Evolutionary conservation across 2,797 vertebrate species (phyloP).

Genomic region (Sebastes trivittatus): DNA sequence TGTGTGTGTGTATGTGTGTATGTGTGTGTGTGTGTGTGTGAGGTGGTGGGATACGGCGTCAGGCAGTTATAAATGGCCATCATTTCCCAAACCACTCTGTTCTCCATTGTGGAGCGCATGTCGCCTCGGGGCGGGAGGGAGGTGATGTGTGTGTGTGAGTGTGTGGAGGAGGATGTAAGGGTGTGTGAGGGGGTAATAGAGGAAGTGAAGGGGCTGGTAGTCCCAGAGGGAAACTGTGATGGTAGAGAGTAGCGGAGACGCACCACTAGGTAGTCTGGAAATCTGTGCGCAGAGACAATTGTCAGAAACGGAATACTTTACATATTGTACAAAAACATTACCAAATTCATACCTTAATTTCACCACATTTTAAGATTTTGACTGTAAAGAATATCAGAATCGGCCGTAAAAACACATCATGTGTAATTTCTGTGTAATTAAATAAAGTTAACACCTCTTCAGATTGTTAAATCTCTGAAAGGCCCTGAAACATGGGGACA

Average conservation of each 20-base stretch:
- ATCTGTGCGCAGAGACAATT: constrained; percentile 19
- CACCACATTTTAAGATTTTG: not conserved
- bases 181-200: constrained; percentile 72
- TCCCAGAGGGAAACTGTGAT: constrained; percentile 65
- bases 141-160: constrained; percentile 69
- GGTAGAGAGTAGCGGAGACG: constrained; percentile 41
- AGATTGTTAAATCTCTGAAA: not conserved
- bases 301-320: not conserved
- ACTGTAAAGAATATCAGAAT: not conserved
- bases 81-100: constrained; percentile 86
- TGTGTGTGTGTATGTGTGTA: not conserved
- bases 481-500: not conserved
- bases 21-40: not conserved
- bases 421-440: not conserved
- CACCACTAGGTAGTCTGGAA: constrained; percentile 24
- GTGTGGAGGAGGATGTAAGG: constrained; percentile 69
- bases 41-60: constrained; percentile 60
- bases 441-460: not conserved
- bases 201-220: constrained; percentile 67
- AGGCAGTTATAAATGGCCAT: constrained; percentile 89
- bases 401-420: not conserved
- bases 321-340: not conserved
- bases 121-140: constrained; percentile 68
- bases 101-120: constrained; percentile 83
- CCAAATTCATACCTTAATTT: not conserved